phyloP scores from a whole-genome alignment of 2,797 vertebrate genomes.

The Champsocephalus esox region DNA sequence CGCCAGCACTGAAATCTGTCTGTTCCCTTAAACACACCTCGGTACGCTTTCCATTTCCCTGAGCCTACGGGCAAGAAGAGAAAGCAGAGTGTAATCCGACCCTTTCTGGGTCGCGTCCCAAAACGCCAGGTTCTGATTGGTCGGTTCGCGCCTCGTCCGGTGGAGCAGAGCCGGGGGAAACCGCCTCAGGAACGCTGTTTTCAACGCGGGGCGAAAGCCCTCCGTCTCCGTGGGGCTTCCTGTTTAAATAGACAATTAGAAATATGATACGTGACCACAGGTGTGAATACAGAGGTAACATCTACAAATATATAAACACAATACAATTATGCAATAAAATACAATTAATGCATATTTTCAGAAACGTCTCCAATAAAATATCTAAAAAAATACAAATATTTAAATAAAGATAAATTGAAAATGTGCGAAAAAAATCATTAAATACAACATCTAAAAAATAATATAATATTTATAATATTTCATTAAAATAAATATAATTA shows the following conservation, averaged over 20 bases:
- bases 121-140: slow-evolving; percentile 66
- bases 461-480: slow-evolving; percentile 22
- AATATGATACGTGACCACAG: too few species aligned
- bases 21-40: slow-evolving; percentile 68
- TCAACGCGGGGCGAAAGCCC: slow-evolving; percentile 45
- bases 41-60: slow-evolving; percentile 42
- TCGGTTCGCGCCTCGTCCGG: slow-evolving; percentile 59
- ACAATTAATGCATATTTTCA: too few species aligned
- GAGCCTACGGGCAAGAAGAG: slow-evolving; percentile 61
- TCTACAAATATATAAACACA: too few species aligned
- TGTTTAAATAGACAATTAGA: not conserved
- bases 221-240: not conserved
- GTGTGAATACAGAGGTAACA: too few species aligned
- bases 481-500: slow-evolving; percentile 34
- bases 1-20: slow-evolving; percentile 77
- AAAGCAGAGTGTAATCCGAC: slow-evolving; percentile 16
- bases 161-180: slow-evolving; percentile 66
- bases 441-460: slow-evolving; percentile 23
- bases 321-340: too few species aligned
- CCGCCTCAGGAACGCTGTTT: slow-evolving; percentile 66
- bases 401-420: too few species aligned
- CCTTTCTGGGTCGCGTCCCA: slow-evolving; percentile 61
- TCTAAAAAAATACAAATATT: too few species aligned
- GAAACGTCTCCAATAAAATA: too few species aligned
- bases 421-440: slow-evolving; percentile 6